Evolutionary conservation across 1,140 invertebrate genomes (phyloP).

Genomic region (Oreohelix idahoensis): DNA sequence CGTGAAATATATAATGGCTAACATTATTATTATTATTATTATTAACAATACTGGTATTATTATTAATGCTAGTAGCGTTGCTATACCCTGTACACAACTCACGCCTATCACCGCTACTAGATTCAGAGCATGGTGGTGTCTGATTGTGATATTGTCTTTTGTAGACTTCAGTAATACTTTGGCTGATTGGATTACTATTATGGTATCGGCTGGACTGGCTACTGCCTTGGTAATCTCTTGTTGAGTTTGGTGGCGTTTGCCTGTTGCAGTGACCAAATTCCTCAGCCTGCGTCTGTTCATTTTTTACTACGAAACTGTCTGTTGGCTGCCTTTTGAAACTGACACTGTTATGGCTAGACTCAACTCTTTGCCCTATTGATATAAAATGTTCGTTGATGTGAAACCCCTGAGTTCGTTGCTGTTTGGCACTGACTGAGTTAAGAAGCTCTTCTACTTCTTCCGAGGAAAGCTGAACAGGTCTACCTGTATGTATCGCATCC

Average conservation of each 20-base stretch:
- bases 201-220: neutral
- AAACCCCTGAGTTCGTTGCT: neutral
- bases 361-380: neutral
- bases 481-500: conserved; percentile 6
- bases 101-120: neutral
- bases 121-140: neutral
- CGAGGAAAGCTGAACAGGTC: conserved; percentile 9
- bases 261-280: neutral
- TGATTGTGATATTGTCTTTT: conserved; percentile 8
- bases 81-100: neutral
- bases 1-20: neutral
- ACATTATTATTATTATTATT: neutral
- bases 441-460: conserved; percentile 33
- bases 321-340: neutral
- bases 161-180: neutral
- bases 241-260: neutral
- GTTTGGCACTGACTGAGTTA: conserved; percentile 18
- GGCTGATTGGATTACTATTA: too few relatives aligned
- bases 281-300: neutral
- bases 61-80: neutral
- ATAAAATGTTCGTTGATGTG: neutral
- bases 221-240: neutral
- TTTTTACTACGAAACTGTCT: neutral
- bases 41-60: neutral
- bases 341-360: neutral